Percentiles rank a stretch among this genome's conserved stretches.
Conservation (phyloP, 2,113 vertebrate species). For the Poecile atricapillus region DNA sequence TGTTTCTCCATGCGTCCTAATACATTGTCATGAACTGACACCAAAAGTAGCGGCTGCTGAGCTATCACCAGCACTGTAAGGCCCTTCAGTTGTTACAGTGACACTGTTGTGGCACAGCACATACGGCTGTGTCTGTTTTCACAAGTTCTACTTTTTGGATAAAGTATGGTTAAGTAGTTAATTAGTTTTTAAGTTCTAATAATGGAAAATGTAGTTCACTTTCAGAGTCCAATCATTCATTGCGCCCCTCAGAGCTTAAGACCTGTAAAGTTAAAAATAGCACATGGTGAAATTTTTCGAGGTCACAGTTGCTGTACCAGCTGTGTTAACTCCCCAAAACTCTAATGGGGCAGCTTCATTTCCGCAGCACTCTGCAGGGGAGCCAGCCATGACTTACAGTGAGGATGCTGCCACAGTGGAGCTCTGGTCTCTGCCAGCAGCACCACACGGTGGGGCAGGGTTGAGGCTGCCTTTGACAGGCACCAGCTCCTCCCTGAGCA, state of each 20-base stretch:
- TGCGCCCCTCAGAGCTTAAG: neutral
- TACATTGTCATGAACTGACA: neutral
- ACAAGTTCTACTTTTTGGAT: neutral
- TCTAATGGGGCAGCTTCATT: accelerated
- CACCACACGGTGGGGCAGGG: neutral
- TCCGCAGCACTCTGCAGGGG: neutral
- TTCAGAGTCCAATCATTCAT: neutral
- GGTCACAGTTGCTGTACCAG: neutral
- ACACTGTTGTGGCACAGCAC: neutral
- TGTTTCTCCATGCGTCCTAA: neutral
- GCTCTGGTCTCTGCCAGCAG: neutral
- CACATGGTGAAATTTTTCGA: neutral
- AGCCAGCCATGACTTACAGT: accelerated
- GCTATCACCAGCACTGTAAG: neutral
- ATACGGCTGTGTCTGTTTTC: neutral
- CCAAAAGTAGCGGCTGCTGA: neutral
- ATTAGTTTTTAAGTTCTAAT: conserved; percentile 47
- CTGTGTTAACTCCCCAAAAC: neutral
- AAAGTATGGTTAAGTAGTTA: neutral
- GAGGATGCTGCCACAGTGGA: neutral
- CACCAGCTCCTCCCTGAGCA: neutral
- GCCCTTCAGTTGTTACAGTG: neutral
- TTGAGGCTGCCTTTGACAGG: neutral
- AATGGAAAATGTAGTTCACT: conserved; percentile 22
- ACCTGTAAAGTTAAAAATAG: conserved; percentile 20